Evolutionary conservation across 2,888 invertebrate genomes (phyloP).

Genomic region (Encarsia formosa): DNA sequence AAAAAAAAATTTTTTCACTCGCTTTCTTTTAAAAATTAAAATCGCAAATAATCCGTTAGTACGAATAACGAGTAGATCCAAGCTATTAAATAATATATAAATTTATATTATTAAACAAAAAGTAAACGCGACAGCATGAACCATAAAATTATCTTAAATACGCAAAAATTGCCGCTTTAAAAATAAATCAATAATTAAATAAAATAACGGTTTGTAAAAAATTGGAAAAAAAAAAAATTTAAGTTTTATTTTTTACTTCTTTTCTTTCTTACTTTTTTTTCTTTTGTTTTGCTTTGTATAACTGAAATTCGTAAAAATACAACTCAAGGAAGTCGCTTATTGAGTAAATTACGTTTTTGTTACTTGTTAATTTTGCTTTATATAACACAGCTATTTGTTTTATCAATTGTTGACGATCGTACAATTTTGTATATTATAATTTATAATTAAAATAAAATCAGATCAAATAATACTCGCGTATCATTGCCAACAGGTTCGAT

Average conservation of each 20-base stretch:
- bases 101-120: too few relatives aligned
- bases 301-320: constrained; percentile 14
- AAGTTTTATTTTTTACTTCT: too few relatives aligned
- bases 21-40: too few relatives aligned
- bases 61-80: too few relatives aligned
- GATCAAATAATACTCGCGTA: constrained; percentile 14
- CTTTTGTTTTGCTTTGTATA: too few relatives aligned
- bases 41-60: too few relatives aligned
- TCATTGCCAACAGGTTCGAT: constrained; percentile 24
- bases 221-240: too few relatives aligned
- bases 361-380: constrained; percentile 26
- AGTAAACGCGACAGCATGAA: too few relatives aligned
- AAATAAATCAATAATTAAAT: neutral
- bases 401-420: constrained; percentile 23
- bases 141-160: constrained; percentile 11
- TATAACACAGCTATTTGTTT: constrained; percentile 13
- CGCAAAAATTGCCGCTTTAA: neutral
- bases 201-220: neutral
- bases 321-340: constrained; percentile 24
- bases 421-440: constrained; percentile 21
- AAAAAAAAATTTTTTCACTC: too few relatives aligned
- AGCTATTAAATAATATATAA: too few relatives aligned
- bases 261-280: too few relatives aligned
- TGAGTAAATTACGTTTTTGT: constrained; percentile 18
- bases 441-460: constrained; percentile 18